Percentiles rank a stretch among this genome's conserved stretches.
These are phyloP conservation scores for Clytia hemisphaerica DNA, from an alignment of 30 jellyfish, hydroid and myxozoan species.

Conservation along the genomic window DNA sequence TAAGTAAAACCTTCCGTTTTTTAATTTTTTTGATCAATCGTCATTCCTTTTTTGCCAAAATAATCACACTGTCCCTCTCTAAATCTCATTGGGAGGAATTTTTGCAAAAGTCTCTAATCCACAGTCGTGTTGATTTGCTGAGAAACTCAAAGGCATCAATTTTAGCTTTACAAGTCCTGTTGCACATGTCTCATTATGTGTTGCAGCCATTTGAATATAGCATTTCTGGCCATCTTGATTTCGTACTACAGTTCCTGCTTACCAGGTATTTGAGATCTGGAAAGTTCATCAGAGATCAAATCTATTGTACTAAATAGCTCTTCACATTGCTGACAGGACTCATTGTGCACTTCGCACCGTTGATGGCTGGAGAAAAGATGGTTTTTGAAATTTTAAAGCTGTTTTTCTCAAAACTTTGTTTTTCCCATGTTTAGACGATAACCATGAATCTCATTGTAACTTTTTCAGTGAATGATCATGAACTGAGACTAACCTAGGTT, in stretches of 20 bases:
- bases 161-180: constrained; percentile 6
- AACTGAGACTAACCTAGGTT: too few relatives aligned
- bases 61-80: constrained; percentile 2
- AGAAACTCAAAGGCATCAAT: background rate
- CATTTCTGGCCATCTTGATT: background rate
- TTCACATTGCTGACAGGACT: constrained; percentile 2
- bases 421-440: too few relatives aligned
- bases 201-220: constrained; percentile 2
- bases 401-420: too few relatives aligned
- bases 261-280: background rate
- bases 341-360: background rate
- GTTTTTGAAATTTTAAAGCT: too few relatives aligned
- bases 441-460: too few relatives aligned
- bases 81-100: constrained; percentile 8
- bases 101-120: too few relatives aligned
- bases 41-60: constrained; percentile 4
- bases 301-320: background rate
- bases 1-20: too few relatives aligned
- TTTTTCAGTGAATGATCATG: too few relatives aligned
- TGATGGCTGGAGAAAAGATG: background rate
- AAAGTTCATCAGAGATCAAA: background rate
- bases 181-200: constrained; percentile 5
- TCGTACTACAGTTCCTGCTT: constrained; percentile 1
- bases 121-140: constrained; percentile 5
- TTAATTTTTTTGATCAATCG: too few relatives aligned